Percentiles rank a stretch among this genome's conserved stretches.
Evolutionary conservation across 1,140 invertebrate genomes (phyloP).

Genomic region (Scaptomyza pallida): DNA sequence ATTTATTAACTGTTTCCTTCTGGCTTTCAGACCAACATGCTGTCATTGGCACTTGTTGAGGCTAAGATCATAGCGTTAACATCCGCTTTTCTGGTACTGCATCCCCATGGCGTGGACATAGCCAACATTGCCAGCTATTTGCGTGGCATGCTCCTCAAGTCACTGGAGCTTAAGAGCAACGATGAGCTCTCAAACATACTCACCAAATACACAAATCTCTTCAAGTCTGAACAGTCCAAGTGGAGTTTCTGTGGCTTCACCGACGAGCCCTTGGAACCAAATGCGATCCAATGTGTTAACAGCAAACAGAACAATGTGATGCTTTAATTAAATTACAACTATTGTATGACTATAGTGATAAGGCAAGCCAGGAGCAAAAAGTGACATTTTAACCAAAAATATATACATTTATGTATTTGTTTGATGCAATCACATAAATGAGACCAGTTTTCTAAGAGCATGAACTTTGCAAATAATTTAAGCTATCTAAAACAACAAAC

Average conservation of each 20-base stretch:
- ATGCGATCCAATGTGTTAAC: constrained; percentile 20
- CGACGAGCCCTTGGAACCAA: constrained; percentile 42
- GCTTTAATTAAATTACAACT: constrained; percentile 70
- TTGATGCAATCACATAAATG: constrained; percentile 70
- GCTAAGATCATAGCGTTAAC: constrained; percentile 91
- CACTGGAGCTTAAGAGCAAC: constrained; percentile 87
- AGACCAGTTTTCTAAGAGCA: constrained; percentile 66
- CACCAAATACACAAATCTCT: constrained; percentile 90
- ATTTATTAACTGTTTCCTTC: neutral
- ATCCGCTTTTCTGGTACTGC: constrained; percentile 93
- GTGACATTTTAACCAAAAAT: constrained; percentile 60
- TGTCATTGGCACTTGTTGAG: constrained; percentile 85
- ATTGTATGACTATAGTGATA: constrained; percentile 56
- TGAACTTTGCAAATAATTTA: constrained; percentile 55
- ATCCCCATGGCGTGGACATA: constrained; percentile 93
- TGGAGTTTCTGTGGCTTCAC: constrained; percentile 90
- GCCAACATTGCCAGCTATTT: constrained; percentile 94
- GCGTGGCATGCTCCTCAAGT: constrained; percentile 86
- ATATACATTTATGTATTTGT: constrained; percentile 25
- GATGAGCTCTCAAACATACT: constrained; percentile 90
- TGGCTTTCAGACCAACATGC: constrained; percentile 34
- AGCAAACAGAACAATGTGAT: constrained; percentile 66
- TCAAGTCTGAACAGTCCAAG: constrained; percentile 84
- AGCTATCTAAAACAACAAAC: constrained; percentile 18
- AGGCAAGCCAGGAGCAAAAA: constrained; percentile 34